phyloP scores from a whole-genome alignment of 2,113 vertebrate species.

The Heliornis fulica region DNA sequence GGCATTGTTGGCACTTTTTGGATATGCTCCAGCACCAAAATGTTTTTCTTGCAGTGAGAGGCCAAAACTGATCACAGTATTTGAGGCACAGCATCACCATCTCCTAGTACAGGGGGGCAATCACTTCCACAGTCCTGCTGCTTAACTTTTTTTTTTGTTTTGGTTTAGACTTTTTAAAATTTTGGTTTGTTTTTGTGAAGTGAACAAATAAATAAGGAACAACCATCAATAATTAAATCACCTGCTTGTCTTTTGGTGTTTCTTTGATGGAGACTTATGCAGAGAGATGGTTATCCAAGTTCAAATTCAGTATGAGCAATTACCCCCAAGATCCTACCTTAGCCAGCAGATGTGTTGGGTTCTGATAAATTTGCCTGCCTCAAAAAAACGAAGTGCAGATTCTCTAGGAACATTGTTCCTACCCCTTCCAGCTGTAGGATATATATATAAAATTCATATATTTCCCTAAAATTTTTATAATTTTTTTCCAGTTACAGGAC shows the following conservation, averaged over 20 bases:
- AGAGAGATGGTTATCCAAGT: not conserved
- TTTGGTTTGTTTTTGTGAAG: too few relatives aligned
- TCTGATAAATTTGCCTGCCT: not conserved
- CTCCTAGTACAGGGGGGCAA: too few relatives aligned
- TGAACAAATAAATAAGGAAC: not conserved
- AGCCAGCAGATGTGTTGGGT: not conserved
- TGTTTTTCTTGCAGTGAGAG: too few relatives aligned
- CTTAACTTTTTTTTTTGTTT: too few relatives aligned
- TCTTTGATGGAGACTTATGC: not conserved
- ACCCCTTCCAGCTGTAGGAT: not conserved
- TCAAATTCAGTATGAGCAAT: not conserved
- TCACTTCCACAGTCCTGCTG: too few relatives aligned
- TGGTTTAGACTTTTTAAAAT: too few relatives aligned
- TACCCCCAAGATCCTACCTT: not conserved
- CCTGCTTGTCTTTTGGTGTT: not conserved
- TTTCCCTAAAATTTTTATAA: not conserved
- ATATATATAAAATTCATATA: too few relatives aligned
- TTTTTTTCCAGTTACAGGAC: rapidly evolving
- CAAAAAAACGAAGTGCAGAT: not conserved
- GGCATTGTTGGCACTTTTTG: too few relatives aligned
- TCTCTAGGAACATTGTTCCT: not conserved
- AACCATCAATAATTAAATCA: not conserved
- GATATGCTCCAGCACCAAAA: too few relatives aligned
- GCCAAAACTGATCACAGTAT: too few relatives aligned
- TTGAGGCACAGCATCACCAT: too few relatives aligned